Evolutionary conservation across 1,140 invertebrate species (phyloP).

Genomic region (Drosophila nannoptera): DNA sequence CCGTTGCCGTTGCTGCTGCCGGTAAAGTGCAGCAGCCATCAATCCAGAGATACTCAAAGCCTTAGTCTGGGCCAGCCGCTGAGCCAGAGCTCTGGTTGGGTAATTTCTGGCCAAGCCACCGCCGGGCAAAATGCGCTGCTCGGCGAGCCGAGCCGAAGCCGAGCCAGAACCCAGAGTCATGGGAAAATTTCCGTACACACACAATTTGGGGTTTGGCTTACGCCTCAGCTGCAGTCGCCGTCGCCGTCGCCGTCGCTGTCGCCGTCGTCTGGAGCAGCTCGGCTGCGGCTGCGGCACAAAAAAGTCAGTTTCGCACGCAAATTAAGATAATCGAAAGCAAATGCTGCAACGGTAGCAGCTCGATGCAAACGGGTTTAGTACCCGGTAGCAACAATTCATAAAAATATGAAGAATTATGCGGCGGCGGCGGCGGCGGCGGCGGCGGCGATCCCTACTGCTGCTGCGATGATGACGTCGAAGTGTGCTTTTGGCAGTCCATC

Average conservation of each 20-base stretch:
- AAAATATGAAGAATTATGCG: constrained; percentile 78
- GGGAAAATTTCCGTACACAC: constrained; percentile 78
- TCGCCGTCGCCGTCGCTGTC: constrained; percentile 4
- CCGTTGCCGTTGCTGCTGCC: constrained; percentile 29
- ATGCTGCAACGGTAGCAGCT: constrained; percentile 72
- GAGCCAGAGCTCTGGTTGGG: constrained; percentile 43
- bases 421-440: constrained; percentile 38
- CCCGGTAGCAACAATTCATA: constrained; percentile 77
- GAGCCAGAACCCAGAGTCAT: constrained; percentile 59
- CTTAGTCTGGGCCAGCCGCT: constrained; percentile 28
- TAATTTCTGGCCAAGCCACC: constrained; percentile 76
- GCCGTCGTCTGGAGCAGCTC: constrained; percentile 11
- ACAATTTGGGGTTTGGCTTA: constrained; percentile 78
- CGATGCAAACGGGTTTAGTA: constrained; percentile 75
- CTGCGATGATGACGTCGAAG: constrained; percentile 55
- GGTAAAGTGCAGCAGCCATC: constrained; percentile 71
- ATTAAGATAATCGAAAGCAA: constrained; percentile 79
- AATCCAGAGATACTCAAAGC: constrained; percentile 51
- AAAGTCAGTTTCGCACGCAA: constrained; percentile 79
- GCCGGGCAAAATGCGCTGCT: constrained; percentile 68
- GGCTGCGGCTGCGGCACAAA: constrained; percentile 41
- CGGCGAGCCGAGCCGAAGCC: constrained; percentile 33
- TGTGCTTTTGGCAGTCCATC: constrained; percentile 77
- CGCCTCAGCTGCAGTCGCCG: constrained; percentile 40
- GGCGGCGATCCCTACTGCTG: constrained; percentile 35